Conservation (phyloP, 92 coral and sea anemone species). For the Blastomussa wellsi region DNA sequence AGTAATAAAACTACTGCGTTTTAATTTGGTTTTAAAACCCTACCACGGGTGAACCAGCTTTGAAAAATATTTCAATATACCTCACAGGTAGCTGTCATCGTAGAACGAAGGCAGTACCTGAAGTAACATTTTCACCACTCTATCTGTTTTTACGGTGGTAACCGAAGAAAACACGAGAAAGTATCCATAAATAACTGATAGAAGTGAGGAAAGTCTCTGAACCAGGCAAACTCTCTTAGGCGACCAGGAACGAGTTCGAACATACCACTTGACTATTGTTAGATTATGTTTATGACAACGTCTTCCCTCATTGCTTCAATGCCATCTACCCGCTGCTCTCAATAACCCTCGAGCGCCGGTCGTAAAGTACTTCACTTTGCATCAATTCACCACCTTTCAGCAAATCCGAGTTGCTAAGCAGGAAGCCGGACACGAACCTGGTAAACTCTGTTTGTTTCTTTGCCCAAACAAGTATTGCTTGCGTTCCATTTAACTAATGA, state of each 20-base stretch:
- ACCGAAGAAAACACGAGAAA: not conserved
- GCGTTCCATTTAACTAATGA: not conserved
- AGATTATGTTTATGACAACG: not conserved
- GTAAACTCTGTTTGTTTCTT: not conserved
- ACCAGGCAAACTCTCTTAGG: not conserved
- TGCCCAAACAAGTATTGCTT: not conserved
- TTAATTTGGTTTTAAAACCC: not conserved
- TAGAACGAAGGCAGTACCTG: not conserved
- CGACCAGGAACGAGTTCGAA: not conserved
- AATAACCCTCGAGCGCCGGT: not conserved
- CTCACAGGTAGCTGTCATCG: not conserved
- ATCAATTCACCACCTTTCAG: not conserved
- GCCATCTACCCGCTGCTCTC: not conserved
- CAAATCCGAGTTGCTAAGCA: not conserved
- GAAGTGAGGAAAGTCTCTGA: not conserved
- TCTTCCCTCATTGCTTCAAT: slow-evolving; percentile 4
- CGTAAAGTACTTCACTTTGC: not conserved
- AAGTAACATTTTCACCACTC: not conserved
- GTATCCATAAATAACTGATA: not conserved
- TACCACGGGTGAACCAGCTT: not conserved
- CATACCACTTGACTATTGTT: no score
- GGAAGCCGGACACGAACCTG: not conserved
- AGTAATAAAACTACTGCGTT: not conserved
- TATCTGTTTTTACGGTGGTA: not conserved
- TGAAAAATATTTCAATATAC: not conserved